Percentiles rank a stretch among this genome's conserved stretches.
phyloP scores from a whole-genome alignment of 2,888 invertebrate species.

The Blomia tropicalis region DNA sequence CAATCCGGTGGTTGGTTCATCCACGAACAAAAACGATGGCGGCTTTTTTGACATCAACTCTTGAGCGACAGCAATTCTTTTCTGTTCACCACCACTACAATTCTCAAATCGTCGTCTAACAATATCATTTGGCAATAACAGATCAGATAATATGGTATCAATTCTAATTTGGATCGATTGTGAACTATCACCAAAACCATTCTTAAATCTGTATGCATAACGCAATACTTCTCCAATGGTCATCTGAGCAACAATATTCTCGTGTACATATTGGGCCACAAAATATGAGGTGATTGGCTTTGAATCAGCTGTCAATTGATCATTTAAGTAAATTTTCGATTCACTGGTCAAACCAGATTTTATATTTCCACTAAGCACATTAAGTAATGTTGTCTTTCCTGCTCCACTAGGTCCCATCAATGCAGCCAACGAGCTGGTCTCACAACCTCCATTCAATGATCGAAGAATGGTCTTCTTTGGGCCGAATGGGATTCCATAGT shows the following conservation, averaged over 20 bases:
- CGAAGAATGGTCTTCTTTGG: background rate
- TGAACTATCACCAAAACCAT: background rate
- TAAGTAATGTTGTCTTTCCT: background rate
- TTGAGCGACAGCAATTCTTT: background rate
- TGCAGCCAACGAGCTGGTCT: background rate
- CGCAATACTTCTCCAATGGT: background rate
- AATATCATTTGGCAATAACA: background rate
- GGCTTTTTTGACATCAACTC: background rate
- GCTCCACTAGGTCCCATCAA: background rate
- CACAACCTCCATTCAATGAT: background rate
- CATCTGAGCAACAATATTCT: background rate
- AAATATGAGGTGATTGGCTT: background rate
- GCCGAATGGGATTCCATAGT: background rate
- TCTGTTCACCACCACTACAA: conserved; percentile 6
- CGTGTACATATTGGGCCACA: background rate
- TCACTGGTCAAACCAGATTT: background rate
- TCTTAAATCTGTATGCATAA: conserved; percentile 7
- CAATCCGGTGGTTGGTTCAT: conserved; percentile 9
- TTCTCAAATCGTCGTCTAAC: background rate
- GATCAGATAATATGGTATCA: background rate
- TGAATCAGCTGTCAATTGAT: background rate
- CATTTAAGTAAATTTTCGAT: background rate
- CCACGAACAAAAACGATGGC: conserved; percentile 5
- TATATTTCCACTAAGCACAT: background rate
- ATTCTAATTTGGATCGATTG: background rate